These are phyloP conservation scores for Thereva nobilitata DNA, from an alignment of 2,888 invertebrate species.

Conservation along the genomic window DNA sequence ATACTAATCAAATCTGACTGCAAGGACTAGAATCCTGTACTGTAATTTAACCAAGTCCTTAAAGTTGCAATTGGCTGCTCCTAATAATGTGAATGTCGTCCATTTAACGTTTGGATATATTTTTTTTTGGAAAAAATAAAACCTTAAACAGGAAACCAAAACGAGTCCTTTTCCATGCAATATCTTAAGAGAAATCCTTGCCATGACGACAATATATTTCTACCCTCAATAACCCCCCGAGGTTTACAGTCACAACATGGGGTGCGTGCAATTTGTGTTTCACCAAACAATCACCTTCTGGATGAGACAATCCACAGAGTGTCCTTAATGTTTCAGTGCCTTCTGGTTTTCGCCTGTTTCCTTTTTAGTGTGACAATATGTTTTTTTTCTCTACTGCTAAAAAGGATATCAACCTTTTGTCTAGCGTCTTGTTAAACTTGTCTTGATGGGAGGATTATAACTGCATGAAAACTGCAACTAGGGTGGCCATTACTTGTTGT, in stretches of 20 bases:
- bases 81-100: background rate
- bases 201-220: conserved; percentile 19
- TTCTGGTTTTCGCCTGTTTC: conserved; percentile 36
- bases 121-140: background rate
- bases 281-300: conserved; percentile 45
- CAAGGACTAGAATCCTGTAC: too few relatives aligned
- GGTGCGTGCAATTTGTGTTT: conserved; percentile 47
- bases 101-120: background rate
- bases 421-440: background rate
- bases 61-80: too few relatives aligned
- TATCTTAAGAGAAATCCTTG: conserved; percentile 21
- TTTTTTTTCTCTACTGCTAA: background rate
- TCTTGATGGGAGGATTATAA: background rate
- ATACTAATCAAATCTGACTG: too few relatives aligned
- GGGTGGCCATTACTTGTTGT: too few relatives aligned
- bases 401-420: conserved; percentile 27
- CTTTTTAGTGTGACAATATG: conserved; percentile 12
- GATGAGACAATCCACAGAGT: conserved; percentile 40
- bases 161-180: background rate
- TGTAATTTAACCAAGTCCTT: too few relatives aligned
- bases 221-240: conserved; percentile 31
- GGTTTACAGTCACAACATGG: conserved; percentile 42
- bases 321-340: conserved; percentile 35
- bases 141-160: conserved; percentile 8
- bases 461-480: too few relatives aligned